Conservation (phyloP, 2,797 vertebrate species). For the Macropodus opercularis region DNA sequence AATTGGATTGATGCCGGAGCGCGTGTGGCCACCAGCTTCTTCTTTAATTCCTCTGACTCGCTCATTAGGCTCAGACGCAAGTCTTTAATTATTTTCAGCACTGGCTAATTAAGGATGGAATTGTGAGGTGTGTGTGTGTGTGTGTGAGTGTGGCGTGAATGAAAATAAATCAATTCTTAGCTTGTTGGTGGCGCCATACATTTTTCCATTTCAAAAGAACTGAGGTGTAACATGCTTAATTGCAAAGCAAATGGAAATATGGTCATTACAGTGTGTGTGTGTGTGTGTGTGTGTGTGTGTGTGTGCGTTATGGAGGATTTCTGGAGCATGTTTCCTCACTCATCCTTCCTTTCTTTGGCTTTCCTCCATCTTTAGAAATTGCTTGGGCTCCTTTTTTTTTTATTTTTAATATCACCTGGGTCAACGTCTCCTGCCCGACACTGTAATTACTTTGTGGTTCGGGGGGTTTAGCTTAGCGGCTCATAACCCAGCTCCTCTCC, state of each 20-base stretch:
- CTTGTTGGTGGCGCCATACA: conserved; percentile 28
- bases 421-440: too few relatives aligned
- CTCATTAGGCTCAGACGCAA: conserved; percentile 60
- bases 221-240: conserved; percentile 23
- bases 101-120: conserved; percentile 64
- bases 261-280: too few relatives aligned
- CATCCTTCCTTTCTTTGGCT: too few relatives aligned
- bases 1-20: conserved; percentile 67
- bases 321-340: too few relatives aligned
- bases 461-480: neutral
- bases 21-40: conserved; percentile 50
- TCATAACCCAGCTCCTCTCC: neutral
- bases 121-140: neutral
- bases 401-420: too few relatives aligned
- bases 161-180: conserved; percentile 53
- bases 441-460: too few relatives aligned
- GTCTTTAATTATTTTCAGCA: conserved; percentile 65
- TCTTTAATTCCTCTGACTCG: conserved; percentile 62
- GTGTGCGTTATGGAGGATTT: too few relatives aligned
- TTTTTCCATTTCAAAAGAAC: conserved; percentile 49
- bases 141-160: conserved; percentile 26
- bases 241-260: conserved; percentile 6
- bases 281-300: too few relatives aligned
- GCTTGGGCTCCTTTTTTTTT: too few relatives aligned
- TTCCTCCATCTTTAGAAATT: too few relatives aligned